These are phyloP conservation scores for Sula dactylatra DNA, from an alignment of 2,113 vertebrate genomes.

Conservation along the genomic window DNA sequence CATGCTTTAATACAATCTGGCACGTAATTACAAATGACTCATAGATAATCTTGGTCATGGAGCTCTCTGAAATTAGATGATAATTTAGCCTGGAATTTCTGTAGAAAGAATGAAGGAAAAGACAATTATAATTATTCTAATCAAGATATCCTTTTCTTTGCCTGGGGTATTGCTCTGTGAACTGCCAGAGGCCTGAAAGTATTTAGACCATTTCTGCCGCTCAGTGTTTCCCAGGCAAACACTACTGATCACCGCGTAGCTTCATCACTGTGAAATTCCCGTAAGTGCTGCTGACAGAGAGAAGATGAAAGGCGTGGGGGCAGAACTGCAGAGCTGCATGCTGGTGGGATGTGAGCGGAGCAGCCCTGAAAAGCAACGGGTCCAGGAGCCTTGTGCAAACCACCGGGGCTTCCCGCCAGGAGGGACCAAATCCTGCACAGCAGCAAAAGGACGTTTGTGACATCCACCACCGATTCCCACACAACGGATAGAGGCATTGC, in stretches of 20 bases:
- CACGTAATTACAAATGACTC: slow-evolving; percentile 77
- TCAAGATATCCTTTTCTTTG: slow-evolving; percentile 72
- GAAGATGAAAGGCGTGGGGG: background rate
- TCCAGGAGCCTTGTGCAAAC: background rate
- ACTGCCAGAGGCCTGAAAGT: slow-evolving; percentile 57
- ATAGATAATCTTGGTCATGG: slow-evolving; percentile 73
- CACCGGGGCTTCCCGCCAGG: accelerated
- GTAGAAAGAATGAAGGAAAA: slow-evolving; percentile 68
- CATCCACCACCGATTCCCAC: background rate
- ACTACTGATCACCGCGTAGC: background rate
- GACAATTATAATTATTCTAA: slow-evolving; percentile 76
- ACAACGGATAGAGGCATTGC: accelerated
- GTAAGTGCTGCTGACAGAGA: background rate
- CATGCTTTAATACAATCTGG: slow-evolving; percentile 77
- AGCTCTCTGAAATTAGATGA: slow-evolving; percentile 76
- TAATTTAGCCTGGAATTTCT: slow-evolving; percentile 73
- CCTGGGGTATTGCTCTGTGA: slow-evolving; percentile 53
- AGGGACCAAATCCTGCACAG: accelerated
- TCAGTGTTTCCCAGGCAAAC: slow-evolving; percentile 26
- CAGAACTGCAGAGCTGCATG: background rate
- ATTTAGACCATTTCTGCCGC: slow-evolving; percentile 57
- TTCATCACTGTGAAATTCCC: background rate
- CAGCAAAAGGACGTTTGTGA: background rate
- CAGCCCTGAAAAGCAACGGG: accelerated
- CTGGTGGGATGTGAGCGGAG: background rate